Conservation (phyloP, 2,888 invertebrate species). For the Timema podura region DNA sequence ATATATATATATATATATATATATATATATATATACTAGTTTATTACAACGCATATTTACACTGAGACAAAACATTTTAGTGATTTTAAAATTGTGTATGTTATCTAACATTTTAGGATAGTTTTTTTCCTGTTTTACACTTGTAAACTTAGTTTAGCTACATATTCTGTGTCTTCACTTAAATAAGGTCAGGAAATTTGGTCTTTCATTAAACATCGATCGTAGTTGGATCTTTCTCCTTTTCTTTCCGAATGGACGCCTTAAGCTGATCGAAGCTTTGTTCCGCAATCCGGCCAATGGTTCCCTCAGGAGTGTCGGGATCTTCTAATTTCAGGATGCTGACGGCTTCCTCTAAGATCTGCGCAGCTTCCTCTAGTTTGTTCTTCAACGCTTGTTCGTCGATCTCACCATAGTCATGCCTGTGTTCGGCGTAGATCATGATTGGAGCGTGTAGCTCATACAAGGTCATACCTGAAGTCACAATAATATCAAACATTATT, state of each 20-base stretch:
- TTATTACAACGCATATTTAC: too few relatives aligned
- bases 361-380: slow-evolving; percentile 36
- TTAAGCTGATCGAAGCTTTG: slow-evolving; percentile 40
- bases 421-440: slow-evolving; percentile 38
- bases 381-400: slow-evolving; percentile 34
- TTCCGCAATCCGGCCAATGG: slow-evolving; percentile 33
- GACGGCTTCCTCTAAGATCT: slow-evolving; percentile 36
- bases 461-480: slow-evolving; percentile 40
- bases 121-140: too few relatives aligned
- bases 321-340: slow-evolving; percentile 39
- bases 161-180: too few relatives aligned
- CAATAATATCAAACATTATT: too few relatives aligned
- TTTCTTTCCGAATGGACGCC: slow-evolving; percentile 20
- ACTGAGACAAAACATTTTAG: too few relatives aligned
- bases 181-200: too few relatives aligned
- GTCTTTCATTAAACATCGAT: too few relatives aligned
- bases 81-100: too few relatives aligned
- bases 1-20: too few relatives aligned
- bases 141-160: too few relatives aligned
- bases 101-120: too few relatives aligned
- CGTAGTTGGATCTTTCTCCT: not conserved
- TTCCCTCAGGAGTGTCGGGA: slow-evolving; percentile 38
- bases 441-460: slow-evolving; percentile 44
- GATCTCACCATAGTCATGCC: slow-evolving; percentile 36
- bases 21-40: too few relatives aligned